Evolutionary conservation across 2,797 vertebrate genomes (phyloP), one percentile per base, ranked within the genome.

Genomic region (Myiotriccus ornatus): DNA sequence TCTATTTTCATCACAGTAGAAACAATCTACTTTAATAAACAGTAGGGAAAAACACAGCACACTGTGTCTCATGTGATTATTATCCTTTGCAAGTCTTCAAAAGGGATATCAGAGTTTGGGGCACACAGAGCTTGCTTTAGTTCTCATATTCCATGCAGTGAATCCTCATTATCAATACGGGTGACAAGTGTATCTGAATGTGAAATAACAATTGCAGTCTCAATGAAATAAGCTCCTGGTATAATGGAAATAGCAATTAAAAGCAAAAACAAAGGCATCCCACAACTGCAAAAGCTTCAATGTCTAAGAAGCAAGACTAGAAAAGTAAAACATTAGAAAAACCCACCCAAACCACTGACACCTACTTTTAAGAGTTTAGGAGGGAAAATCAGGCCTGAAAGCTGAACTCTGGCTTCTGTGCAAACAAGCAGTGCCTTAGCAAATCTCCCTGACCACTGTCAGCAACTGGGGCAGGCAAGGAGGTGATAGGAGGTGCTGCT

Each of bases 131-230:
- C 60, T 79, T 74, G 67, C 65, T 84, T 82, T 74, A 91, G 79
- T 71, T 77, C 71, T 89, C 60, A 47, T 0, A 1, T 89, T 87
- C 49, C 80, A 84, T 43, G 70, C 63, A 77, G 80, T 47, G 93
- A 88, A 93, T 86, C 71, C 84, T 94, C 70, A 57, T 91, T 88
- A 79, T 44, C 91, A 86, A 73, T 87, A 84, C 95, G 85, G 34
- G 64, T 68, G 86, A 90, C 91, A 95, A 94, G 60, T 90, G 77
- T 79, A 56, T 95, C 90, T 93, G 70, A 90, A 88, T 77, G 70
- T 55, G 68, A 91, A 95, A 70, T 71, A 90, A 77, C 83, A 93
- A 65, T 47, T 83, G 60, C 65, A 59, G 77, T 56, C 56, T 67
- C 60, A 60, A 44, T 55, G 70, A 90, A 76, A 77, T 34, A 88